These are phyloP conservation scores for Lordiphosa collinella DNA, from an alignment of 1,140 invertebrate genomes.

Conservation along the genomic window DNA sequence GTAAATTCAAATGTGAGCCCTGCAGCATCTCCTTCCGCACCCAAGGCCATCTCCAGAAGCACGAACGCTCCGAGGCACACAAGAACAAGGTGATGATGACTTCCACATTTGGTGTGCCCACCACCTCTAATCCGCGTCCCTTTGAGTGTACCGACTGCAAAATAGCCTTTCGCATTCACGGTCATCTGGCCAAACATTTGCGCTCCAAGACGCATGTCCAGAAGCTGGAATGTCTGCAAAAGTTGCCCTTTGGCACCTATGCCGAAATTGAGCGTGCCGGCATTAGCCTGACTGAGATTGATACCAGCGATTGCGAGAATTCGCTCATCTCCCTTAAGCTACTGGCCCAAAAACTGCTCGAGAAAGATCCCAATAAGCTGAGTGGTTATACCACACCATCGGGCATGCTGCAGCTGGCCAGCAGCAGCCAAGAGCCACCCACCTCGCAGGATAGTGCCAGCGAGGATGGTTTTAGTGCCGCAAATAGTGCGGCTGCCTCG, in stretches of 20 bases:
- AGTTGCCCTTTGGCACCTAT: constrained; percentile 97
- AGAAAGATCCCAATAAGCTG: constrained; percentile 86
- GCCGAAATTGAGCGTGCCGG: constrained; percentile 95
- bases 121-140: constrained; percentile 93
- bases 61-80: constrained; percentile 93
- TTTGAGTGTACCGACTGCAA: constrained; percentile 97
- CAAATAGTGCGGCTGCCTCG: constrained; percentile 59
- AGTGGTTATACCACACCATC: constrained; percentile 70
- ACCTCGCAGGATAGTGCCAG: constrained; percentile 70
- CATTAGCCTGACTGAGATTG: constrained; percentile 94
- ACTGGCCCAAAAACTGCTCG: constrained; percentile 90
- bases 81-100: constrained; percentile 95
- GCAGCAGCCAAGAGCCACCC: constrained; percentile 23
- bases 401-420: constrained; percentile 53
- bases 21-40: constrained; percentile 95
- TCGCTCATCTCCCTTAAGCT: constrained; percentile 90
- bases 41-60: constrained; percentile 95
- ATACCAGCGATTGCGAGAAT: constrained; percentile 96
- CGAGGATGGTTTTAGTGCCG: constrained; percentile 73
- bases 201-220: constrained; percentile 98
- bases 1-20: constrained; percentile 93
- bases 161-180: constrained; percentile 97
- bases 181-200: constrained; percentile 97
- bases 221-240: constrained; percentile 94
- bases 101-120: constrained; percentile 90